Base-by-base conservation (phyloP, 92 coral and sea anemone genomes). In the Phenganax stokvisi region DNA sequence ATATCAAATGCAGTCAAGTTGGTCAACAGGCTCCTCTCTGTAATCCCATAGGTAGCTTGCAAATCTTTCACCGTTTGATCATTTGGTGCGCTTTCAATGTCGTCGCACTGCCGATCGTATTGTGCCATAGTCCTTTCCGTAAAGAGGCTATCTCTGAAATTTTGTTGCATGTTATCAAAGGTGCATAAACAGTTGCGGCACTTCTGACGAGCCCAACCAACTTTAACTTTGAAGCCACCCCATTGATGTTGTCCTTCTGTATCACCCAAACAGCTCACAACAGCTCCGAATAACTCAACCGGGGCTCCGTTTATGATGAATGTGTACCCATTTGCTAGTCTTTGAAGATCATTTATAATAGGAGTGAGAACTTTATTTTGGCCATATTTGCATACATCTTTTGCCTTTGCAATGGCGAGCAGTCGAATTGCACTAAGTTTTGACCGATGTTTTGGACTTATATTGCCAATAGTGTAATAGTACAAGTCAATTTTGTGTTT, bases 121-220 rank as follows among this genome's bases (percentile, higher is more conserved):
- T 76, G 66, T 20, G 10, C 68, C 54, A 76, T 2, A 76, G 31
- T 76, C 13, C 80, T 56, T 76, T 56, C 12, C 30, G 80, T 76
- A 20, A 76, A 76, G 9, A 16, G 79, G 62, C 51, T 29, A 11
- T 53, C 79, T 3, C 63, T 74, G 67, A 76, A 76, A 52, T 56
- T 76, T 76, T 16, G 47, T 29, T 76, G 80, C 67, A 76, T 76
- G 67, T 30, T 16, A 7, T 3, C 80, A 57, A 56, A 56, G 68
- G 68, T 76, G 68, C 80, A 76, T 56, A 76, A 55, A 20, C 80
- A 76, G 28, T 76, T 76, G 44, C 80, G 80, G n/a, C 67, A 76
- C 31, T 76, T 76, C 54, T 76, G 80, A 58, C 15, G 66, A 56
- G 80, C 80, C 80, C 80, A 56, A 16, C 67, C 66, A 44, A 76